These are phyloP conservation scores for Sebastes trivittatus DNA, from an alignment of 2,797 vertebrate species.

Conservation along the genomic window DNA sequence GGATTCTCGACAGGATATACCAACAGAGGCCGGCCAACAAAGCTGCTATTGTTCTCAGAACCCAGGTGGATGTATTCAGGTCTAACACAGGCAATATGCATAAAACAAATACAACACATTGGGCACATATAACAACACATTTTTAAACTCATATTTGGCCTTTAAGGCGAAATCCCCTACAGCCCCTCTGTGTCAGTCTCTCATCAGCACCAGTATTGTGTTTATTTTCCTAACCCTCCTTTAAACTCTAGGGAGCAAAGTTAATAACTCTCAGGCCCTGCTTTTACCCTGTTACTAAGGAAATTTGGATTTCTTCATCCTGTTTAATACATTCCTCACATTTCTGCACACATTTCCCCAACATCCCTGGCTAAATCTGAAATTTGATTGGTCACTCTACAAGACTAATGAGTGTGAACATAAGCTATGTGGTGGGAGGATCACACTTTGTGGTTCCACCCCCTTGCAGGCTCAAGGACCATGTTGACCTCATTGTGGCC, in stretches of 20 bases:
- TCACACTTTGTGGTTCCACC: conserved; percentile 28
- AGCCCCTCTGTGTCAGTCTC: not conserved
- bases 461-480: not conserved
- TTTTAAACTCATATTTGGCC: not conserved
- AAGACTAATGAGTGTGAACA: not conserved
- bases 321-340: conserved; percentile 64
- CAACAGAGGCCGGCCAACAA: conserved; percentile 47
- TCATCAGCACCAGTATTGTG: conserved; percentile 12
- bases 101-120: no score
- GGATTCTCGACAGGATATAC: conserved; percentile 71
- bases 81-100: not conserved
- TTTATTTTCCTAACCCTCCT: conserved; percentile 56
- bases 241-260: conserved; percentile 48
- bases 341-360: conserved; percentile 46
- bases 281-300: conserved; percentile 27
- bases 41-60: conserved; percentile 54
- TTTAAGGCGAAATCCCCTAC: not conserved
- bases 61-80: not conserved
- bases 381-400: not conserved
- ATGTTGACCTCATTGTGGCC: not conserved
- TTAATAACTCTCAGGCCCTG: conserved; percentile 47
- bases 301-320: conserved; percentile 54
- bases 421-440: conserved; percentile 23
- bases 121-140: not conserved
- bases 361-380: not conserved